These are phyloP conservation scores for Xenopus tropicalis DNA, from an alignment of 2,113 vertebrate species.

Conservation along the genomic window DNA sequence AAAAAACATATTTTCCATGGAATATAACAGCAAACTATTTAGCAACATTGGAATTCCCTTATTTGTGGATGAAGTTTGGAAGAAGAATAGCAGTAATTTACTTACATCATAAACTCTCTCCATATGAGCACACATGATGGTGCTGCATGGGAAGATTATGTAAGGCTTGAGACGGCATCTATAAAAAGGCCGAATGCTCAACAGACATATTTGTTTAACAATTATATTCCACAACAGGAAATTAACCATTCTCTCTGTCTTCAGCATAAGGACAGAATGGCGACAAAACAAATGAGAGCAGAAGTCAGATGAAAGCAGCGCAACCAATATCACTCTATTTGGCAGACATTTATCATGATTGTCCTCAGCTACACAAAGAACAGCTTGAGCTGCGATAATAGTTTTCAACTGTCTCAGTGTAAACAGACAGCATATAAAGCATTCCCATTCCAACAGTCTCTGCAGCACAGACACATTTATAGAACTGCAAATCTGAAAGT, in stretches of 20 bases:
- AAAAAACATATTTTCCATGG: too few species aligned
- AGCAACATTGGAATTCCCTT: too few species aligned
- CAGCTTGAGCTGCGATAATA: conserved; percentile 45
- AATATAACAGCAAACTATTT: too few species aligned
- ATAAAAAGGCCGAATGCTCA: neutral
- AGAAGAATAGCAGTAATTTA: too few species aligned
- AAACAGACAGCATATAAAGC: conserved; percentile 51
- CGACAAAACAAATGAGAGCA: conserved; percentile 34
- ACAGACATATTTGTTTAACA: conserved; percentile 33
- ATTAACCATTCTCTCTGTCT: conserved; percentile 21
- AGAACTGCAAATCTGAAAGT: conserved; percentile 43
- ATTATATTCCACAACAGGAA: conserved; percentile 29
- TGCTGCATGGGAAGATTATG: conserved; percentile 19
- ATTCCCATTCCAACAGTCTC: conserved; percentile 38
- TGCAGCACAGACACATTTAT: conserved; percentile 45
- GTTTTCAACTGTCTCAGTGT: conserved; percentile 49
- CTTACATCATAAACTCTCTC: too few species aligned
- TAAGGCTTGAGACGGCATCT: conserved; percentile 8
- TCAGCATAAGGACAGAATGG: conserved; percentile 7
- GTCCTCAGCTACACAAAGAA: conserved; percentile 44
- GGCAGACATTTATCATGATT: conserved; percentile 46
- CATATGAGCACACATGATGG: neutral
- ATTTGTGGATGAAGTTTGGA: too few species aligned
- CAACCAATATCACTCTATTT: conserved; percentile 33
- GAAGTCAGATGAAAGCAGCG: conserved; percentile 40